Percentiles rank a stretch among this genome's conserved stretches.
phyloP scores from a whole-genome alignment of 2,888 invertebrate species.

The Boloria selene region DNA sequence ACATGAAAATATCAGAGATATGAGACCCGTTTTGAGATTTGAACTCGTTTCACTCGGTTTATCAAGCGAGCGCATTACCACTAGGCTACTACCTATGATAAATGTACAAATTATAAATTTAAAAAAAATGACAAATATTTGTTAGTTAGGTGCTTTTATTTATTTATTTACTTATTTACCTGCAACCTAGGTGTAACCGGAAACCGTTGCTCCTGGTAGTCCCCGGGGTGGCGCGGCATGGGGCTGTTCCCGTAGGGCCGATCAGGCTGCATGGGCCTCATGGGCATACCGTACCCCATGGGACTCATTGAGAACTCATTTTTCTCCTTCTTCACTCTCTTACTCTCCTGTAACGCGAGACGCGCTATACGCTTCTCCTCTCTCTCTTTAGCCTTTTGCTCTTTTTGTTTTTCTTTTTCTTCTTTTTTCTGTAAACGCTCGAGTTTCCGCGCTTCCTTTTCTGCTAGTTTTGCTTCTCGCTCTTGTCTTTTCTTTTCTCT shows the following conservation, averaged over 20 bases:
- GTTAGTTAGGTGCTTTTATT: too few relatives aligned
- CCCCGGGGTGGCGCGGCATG: conserved; percentile 38
- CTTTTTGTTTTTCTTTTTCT: conserved; percentile 74
- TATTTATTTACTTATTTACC: conserved; percentile 24
- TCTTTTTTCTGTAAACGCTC: conserved; percentile 78
- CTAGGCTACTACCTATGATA: too few relatives aligned
- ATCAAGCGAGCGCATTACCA: too few relatives aligned
- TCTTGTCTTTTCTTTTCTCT: conserved; percentile 81
- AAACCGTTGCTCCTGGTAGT: conserved; percentile 56
- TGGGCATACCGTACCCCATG: conserved; percentile 47
- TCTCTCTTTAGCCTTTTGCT: conserved; percentile 73
- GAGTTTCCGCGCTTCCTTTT: conserved; percentile 73
- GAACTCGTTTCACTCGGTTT: too few relatives aligned
- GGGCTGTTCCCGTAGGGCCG: conserved; percentile 32
- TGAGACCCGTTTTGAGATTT: too few relatives aligned
- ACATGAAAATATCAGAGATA: too few relatives aligned
- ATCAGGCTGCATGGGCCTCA: conserved; percentile 38
- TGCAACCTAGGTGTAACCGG: conserved; percentile 53
- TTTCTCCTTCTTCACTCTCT: conserved; percentile 68
- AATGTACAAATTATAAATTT: too few relatives aligned
- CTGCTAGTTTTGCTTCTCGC: conserved; percentile 73
- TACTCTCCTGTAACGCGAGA: conserved; percentile 70
- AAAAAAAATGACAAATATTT: too few relatives aligned
- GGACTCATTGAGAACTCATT: conserved; percentile 46
- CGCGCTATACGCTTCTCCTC: conserved; percentile 73